Evolutionary conservation across 2,888 invertebrate genomes (phyloP).

Genomic region (Parnassius smintheus): DNA sequence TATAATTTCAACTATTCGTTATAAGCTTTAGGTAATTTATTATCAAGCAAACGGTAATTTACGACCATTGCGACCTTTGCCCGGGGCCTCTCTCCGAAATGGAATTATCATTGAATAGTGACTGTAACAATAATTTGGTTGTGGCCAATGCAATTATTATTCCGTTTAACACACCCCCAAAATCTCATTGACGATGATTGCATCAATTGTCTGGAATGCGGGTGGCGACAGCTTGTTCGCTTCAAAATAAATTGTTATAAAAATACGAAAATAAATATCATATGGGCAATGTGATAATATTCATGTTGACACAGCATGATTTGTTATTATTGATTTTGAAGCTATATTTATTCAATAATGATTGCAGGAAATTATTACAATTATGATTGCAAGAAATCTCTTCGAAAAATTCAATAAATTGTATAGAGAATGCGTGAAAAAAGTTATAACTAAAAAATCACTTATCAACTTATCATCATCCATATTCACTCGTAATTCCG

Average conservation of each 20-base stretch:
- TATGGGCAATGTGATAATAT: slow-evolving; percentile 47
- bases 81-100: slow-evolving; percentile 58
- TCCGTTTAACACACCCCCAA: slow-evolving; percentile 69
- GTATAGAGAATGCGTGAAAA: too few relatives aligned
- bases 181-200: slow-evolving; percentile 79
- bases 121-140: slow-evolving; percentile 72
- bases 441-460: too few relatives aligned
- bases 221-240: slow-evolving; percentile 75
- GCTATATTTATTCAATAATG: neutral
- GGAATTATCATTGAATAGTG: slow-evolving; percentile 74
- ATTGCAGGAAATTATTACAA: too few relatives aligned
- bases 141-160: slow-evolving; percentile 77
- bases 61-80: slow-evolving; percentile 50
- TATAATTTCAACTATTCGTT: slow-evolving; percentile 18
- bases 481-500: too few relatives aligned
- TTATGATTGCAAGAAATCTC: too few relatives aligned
- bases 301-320: slow-evolving; percentile 39
- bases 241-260: slow-evolving; percentile 68
- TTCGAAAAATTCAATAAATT: too few relatives aligned
- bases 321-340: slow-evolving; percentile 23
- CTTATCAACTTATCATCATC: too few relatives aligned
- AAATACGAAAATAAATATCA: slow-evolving; percentile 53
- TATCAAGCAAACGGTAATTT: slow-evolving; percentile 28
- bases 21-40: slow-evolving; percentile 26
- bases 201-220: slow-evolving; percentile 78